Evolutionary conservation across 2,888 invertebrate genomes (phyloP), one percentile per base, ranked within the genome.

Genomic region (Diaphora mendica): DNA sequence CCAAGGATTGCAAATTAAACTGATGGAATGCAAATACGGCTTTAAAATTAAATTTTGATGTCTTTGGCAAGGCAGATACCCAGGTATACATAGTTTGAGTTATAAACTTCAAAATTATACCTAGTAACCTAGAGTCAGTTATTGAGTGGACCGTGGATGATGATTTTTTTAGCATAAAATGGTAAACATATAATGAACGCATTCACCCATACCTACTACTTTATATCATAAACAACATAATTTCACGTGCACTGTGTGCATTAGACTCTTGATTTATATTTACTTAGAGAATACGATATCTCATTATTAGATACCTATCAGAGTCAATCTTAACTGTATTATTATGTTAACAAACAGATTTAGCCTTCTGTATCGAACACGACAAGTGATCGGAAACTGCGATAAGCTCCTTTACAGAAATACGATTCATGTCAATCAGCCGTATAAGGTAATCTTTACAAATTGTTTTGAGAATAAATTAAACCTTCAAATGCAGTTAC

Each of bases 311-410:
- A 72, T 73, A 80, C 15, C 44, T 39, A 39, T 77, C 72, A 17
- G 55, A 82, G 77, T 73, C 74, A 70, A 82, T 77, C 71, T 77
- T 74, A 82, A 82, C 76, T 73, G 76, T 76, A 82, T 73, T 80
- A 79, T 84, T 84, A 84, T 80, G 81, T 81, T 80, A 83, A 83
- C 80, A 82, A 82, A 80, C 77, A 72, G 78, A 72, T 59, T 80
- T 74, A 66, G 67, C 73, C 71, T 77, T 80, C 76, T 76, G 76
- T 82, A 62, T 68, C 64, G 74, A 78, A 76, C 77, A 71, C 72
- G 72, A 30, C 68, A 82, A 71, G 73, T 67, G 85, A 84, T 84
- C 75, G 77, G 79, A 79, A 76, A 72, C 79, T 62, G 42, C 65
- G 83, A 84, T 84, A 84, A 82, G 73, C 64, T 33, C 73, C 72